Conservation (phyloP, 2,113 vertebrate species). For the Muntiacus muntjak region DNA sequence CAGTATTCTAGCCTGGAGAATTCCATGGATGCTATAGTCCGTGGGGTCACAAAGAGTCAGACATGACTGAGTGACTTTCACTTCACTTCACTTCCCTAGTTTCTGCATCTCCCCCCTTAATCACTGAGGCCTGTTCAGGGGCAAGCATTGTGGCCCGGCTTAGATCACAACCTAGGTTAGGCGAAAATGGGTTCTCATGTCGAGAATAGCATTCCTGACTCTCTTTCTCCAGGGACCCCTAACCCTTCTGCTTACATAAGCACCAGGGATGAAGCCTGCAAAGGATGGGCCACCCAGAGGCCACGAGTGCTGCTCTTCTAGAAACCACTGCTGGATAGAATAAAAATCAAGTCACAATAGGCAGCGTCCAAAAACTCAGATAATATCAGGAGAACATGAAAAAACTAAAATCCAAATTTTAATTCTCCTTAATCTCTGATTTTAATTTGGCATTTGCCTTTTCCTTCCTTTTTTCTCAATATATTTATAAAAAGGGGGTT, state of each 20-base stretch:
- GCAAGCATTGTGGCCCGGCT: background rate
- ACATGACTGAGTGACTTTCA: too few relatives aligned
- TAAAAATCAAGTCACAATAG: background rate
- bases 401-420: background rate
- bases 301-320: accelerated
- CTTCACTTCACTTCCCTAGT: background rate
- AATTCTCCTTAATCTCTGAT: background rate
- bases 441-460: background rate
- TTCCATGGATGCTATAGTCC: too few relatives aligned
- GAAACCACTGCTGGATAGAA: background rate
- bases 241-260: background rate
- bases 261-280: accelerated
- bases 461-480: background rate
- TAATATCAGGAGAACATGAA: background rate
- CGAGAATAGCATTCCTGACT: background rate
- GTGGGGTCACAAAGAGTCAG: too few relatives aligned
- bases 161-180: background rate
- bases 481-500: background rate
- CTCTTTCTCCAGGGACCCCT: background rate
- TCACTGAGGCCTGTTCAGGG: background rate
- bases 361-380: background rate
- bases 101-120: background rate
- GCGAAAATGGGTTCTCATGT: background rate
- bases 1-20: too few relatives aligned
- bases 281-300: background rate